Evolutionary conservation across 92 coral and sea anemone species (phyloP).

Genomic region (Phenganax marumi): DNA sequence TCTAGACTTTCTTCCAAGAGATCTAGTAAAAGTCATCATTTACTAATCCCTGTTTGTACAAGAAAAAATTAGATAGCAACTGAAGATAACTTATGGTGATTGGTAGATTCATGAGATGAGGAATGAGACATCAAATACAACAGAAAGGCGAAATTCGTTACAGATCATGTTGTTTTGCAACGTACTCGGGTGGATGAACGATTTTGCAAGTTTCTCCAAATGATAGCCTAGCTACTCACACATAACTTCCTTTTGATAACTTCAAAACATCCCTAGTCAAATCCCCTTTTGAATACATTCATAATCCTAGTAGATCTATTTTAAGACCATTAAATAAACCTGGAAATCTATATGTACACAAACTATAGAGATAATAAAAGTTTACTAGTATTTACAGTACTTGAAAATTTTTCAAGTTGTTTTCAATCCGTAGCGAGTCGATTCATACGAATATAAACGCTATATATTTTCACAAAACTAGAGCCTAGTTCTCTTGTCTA

Average conservation of each 20-base stretch:
- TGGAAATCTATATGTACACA: constrained; percentile 14
- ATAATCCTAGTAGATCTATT: constrained; percentile 1
- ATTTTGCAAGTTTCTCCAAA: not conserved
- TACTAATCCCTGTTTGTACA: too few species aligned
- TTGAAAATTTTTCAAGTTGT: not conserved
- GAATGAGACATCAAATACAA: too few species aligned
- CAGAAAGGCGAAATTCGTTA: too few species aligned
- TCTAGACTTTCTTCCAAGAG: too few species aligned
- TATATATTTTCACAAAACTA: not conserved
- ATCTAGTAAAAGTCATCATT: too few species aligned
- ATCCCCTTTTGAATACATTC: not conserved
- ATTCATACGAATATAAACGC: not conserved
- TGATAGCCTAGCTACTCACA: not conserved
- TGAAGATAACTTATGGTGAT: too few species aligned
- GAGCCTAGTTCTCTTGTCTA: not conserved
- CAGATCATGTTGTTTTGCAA: too few species aligned
- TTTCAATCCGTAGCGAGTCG: not conserved
- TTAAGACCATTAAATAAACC: constrained; percentile 4
- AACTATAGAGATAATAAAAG: not conserved
- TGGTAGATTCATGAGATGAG: too few species aligned
- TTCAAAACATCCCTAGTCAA: not conserved
- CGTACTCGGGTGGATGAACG: too few species aligned
- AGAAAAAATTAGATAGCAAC: too few species aligned
- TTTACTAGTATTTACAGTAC: not conserved
- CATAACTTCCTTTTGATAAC: not conserved